Base-by-base conservation (phyloP, 2,797 vertebrate genomes). In the Acanthurus leucopareius region DNA sequence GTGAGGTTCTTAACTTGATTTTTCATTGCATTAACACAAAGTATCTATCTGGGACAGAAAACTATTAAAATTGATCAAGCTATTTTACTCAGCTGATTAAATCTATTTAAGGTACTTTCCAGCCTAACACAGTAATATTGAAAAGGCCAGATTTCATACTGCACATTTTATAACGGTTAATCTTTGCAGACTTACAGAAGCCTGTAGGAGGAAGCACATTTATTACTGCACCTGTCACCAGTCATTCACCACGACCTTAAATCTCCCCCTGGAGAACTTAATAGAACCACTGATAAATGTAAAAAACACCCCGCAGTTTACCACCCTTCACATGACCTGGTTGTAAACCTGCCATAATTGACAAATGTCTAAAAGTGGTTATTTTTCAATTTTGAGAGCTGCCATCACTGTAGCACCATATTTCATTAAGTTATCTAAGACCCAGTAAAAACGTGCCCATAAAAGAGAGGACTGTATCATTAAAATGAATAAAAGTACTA, bases 401-500 rank as follows among this genome's bases (percentile, higher is more conserved):
- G 48, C 69, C 73, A 65, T 85, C 67, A 44, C 45, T 17, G 22
- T 47, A 22, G 76, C 64, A 52, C 82, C 81, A 69, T 49, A 80
- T 86, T 90, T 90, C 73, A 88, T 90, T 82, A 86, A 83, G 66
- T 77, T 80, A 78, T 86, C 74, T 57, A 25, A 80, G 69, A 62
- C 19, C 60, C 48, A 58, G 51, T 66, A 56, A 79, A 86, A 82
- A 83, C 5, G 6, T 48, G 51, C 44, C 52, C 57, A 84, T 85
- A 58, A 71, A 85, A 75, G 61, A 20, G 52, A 75, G 54, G 45
- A 54, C 62, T 59, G 40, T 61, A 58, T 84, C 49, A 86, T 91
- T 91, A 90, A 79, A 88, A 79, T 84, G 68, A 90, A 91, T 89
- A 91, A 89, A 91, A 89, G 82, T 79, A 89, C 81, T 83, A 83